Base-by-base conservation (phyloP, 2,113 vertebrate genomes). In the Epinephelus moara region DNA sequence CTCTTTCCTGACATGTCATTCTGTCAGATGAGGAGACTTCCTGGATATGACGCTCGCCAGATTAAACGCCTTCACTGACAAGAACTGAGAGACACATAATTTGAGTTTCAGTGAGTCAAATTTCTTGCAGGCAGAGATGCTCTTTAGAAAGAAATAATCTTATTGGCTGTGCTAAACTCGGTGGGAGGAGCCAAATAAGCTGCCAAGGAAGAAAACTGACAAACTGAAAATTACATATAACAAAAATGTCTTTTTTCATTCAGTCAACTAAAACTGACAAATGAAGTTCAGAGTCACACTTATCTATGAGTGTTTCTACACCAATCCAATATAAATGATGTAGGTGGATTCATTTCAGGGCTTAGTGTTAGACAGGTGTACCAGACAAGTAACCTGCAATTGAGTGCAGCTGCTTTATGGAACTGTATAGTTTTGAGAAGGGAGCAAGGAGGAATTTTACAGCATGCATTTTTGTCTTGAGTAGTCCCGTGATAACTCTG, bases 1-100 rank as follows among this genome's bases (percentile, higher is more conserved):
- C 63, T 86, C 78, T 75, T 4, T 56, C 57, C 57, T 80, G 84
- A 85, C 85, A 61, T 60, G 70, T 62, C 86, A 8, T 63, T 90
- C 85, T 90, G 84, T 91, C 81, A 85, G 78, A 86, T 18, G 56
- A 75, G 80, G 63, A 89, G 53, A 70, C 53, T 70, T 71, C 47
- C 37, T 47, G 76, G 78, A 57, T 49, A n/a, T 3, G 9, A 64
- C 7, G 7, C 40, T 8, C 8, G 7, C 6, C 76, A 62, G 30
- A 74, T 78, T 70, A 68, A 85, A 66, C 70, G 30, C 61, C 57
- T 2, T 25, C 30, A 4, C 76, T 76, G 75, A 78, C 70, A 77
- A 64, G n/a, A 78, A 45, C 25, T 50, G 0, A 0, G 18, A 60
- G 68, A 13, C 33, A 27, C 25, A 6, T 0, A 2, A 30, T 4